These are phyloP conservation scores for Novumbra hubbsi DNA, from an alignment of 2,797 vertebrate genomes.

Conservation along the genomic window DNA sequence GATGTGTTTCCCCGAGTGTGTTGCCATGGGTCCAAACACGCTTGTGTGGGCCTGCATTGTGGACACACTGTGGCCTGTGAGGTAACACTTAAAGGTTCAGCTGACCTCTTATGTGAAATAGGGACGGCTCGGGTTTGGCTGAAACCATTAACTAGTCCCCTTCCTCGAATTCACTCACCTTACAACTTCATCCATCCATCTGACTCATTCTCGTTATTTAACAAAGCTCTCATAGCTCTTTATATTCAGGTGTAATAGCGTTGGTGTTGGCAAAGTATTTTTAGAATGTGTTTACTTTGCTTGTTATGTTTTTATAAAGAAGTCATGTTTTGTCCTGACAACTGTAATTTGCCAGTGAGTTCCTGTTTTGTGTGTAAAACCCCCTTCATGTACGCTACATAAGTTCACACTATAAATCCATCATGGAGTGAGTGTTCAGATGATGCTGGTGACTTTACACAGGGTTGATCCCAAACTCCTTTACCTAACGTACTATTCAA, in stretches of 20 bases:
- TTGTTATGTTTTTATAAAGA: too few species aligned
- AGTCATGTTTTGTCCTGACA: too few species aligned
- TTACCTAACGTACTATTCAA: too few species aligned
- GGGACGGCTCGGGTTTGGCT: conserved; percentile 39
- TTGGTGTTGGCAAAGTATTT: neutral
- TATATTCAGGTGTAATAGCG: neutral
- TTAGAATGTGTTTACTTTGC: neutral
- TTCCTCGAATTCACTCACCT: conserved; percentile 8
- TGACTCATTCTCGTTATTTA: neutral
- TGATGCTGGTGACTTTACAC: too few species aligned
- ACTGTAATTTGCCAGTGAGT: too few species aligned
- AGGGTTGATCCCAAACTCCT: too few species aligned
- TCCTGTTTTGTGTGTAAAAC: too few species aligned
- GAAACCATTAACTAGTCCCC: conserved; percentile 33
- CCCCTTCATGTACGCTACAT: too few species aligned
- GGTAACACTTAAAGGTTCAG: conserved; percentile 42
- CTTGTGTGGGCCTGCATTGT: neutral
- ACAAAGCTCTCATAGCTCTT: neutral
- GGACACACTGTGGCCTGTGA: conserved; percentile 13
- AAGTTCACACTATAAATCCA: too few species aligned
- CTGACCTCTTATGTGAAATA: conserved; percentile 43
- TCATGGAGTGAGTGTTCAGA: too few species aligned
- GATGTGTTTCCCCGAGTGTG: neutral
- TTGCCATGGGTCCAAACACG: too few species aligned
- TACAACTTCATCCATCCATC: neutral